phyloP scores from a whole-genome alignment of 2,113 vertebrate species.

The Mesoclemmys tuberculata region DNA sequence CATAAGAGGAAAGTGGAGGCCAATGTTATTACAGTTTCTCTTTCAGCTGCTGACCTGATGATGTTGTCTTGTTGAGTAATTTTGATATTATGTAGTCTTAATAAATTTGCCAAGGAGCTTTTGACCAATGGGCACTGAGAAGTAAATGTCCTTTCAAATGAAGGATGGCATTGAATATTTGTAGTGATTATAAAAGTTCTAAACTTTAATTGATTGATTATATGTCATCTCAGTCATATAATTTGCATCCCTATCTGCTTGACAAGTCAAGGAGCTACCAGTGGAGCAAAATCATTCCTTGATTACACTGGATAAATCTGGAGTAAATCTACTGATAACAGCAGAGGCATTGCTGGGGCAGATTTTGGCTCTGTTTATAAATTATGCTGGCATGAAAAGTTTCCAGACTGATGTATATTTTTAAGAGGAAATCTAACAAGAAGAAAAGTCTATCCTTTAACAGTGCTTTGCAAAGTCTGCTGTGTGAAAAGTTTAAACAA shows the following conservation, averaged over 20 bases:
- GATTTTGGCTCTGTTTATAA: constrained; percentile 35
- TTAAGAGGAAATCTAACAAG: constrained; percentile 12
- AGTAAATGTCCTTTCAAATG: not conserved
- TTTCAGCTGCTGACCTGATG: constrained; percentile 1
- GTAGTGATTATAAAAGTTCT: not conserved
- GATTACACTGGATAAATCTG: not conserved
- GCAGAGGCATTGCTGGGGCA: not conserved
- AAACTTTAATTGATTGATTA: not conserved
- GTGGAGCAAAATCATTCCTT: fast-evolving
- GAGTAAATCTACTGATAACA: not conserved
- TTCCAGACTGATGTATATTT: not conserved
- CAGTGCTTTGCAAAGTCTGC: not conserved
- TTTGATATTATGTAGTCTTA: not conserved
- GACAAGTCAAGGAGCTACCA: not conserved
- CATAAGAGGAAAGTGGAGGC: not conserved
- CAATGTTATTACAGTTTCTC: not conserved
- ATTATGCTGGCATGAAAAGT: constrained; percentile 29
- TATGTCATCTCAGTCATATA: not conserved
- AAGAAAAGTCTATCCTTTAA: constrained; percentile 1
- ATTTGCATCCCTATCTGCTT: not conserved
- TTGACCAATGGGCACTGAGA: not conserved
- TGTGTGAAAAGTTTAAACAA: not conserved
- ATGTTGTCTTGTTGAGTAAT: not conserved
- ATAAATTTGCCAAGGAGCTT: not conserved
- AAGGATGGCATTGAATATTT: not conserved